Evolutionary conservation across 1,140 invertebrate species (phyloP), one percentile per base, ranked within the genome.

Genomic region (Paraescarpia echinospica): DNA sequence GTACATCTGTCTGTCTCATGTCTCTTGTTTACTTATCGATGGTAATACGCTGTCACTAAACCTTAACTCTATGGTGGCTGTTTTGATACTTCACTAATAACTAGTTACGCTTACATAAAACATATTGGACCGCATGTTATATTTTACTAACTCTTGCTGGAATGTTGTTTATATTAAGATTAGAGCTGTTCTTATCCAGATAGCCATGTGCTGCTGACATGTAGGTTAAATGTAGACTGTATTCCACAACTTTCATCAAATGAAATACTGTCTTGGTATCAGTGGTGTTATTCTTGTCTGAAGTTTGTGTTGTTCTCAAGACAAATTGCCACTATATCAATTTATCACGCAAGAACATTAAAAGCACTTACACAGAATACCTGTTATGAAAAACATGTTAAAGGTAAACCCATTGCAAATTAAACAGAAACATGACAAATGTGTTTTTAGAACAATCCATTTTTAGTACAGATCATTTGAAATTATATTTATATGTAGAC

Each of bases 1-100:
- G 98, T 98, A 33, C 41, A 41, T 6, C 59, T 77, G 8, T 77
- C 59, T 77, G 8, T 27, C 59, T 77, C 59, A 77, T 22, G 18
- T 77, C 59, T 77, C 59, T 77, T 77, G 18, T 77, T 77, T 18
- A 77, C 59, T 27, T 77, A 12, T 41, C 12, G 41, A 12, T 31
- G 4, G 8, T 77, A 27, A 77, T 4, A 77, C 59, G 2, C 59
- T 31, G 59, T 77, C 59, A 27, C 22, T 77, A 77, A 77, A 2
- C 8, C 59, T 8, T 77, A 77, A 77, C 59, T 27, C 59, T 5
- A 27, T 18, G 22, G 59, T 31, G 14, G 27, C 59, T 27, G 14
- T 77, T 4, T 77, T 18, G 27, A 18, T 77, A 77, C 8, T 6
- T 77, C 12, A 77, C 59, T 77, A 27, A 77, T 27, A 77, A 27